phyloP scores from a whole-genome alignment of 2,113 vertebrate genomes.

The Cheilinus undulatus region DNA sequence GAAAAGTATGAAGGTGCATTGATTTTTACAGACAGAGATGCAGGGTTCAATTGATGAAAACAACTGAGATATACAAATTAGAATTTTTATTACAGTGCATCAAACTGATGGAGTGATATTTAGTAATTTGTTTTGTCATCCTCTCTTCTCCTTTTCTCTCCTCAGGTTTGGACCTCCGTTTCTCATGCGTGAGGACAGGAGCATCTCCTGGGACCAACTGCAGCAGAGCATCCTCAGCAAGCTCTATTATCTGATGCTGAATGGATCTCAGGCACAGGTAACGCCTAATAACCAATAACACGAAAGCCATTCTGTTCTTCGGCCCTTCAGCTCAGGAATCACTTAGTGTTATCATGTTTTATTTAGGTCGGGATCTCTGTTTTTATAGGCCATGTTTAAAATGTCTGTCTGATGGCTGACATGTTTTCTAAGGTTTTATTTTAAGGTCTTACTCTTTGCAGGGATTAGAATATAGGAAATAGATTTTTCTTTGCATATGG shows the following conservation, averaged over 20 bases:
- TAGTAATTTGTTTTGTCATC: too few relatives aligned
- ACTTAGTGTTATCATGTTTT: not conserved
- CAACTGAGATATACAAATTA: too few relatives aligned
- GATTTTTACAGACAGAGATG: not conserved
- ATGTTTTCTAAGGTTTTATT: too few relatives aligned
- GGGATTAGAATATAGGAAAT: too few relatives aligned
- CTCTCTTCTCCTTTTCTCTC: not conserved
- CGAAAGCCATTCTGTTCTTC: constrained; percentile 9
- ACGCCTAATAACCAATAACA: constrained; percentile 23
- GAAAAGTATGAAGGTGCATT: not conserved
- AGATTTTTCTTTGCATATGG: too few relatives aligned
- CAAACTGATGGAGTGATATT: too few relatives aligned
- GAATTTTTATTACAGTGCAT: too few relatives aligned
- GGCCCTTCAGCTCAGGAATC: constrained; percentile 12
- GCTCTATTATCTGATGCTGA: constrained; percentile 88
- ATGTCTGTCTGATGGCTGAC: too few relatives aligned
- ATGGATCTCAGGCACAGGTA: constrained; percentile 82
- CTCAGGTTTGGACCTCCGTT: constrained; percentile 93
- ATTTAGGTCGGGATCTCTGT: not conserved
- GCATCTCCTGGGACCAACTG: constrained; percentile 90
- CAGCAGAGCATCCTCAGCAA: constrained; percentile 90
- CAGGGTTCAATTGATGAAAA: too few relatives aligned
- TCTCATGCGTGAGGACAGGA: constrained; percentile 88
- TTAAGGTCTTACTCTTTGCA: too few relatives aligned
- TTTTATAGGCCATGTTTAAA: not conserved